These are phyloP conservation scores for Neoseiulus cucumeris DNA, from an alignment of 1,140 invertebrate genomes.

Conservation along the genomic window DNA sequence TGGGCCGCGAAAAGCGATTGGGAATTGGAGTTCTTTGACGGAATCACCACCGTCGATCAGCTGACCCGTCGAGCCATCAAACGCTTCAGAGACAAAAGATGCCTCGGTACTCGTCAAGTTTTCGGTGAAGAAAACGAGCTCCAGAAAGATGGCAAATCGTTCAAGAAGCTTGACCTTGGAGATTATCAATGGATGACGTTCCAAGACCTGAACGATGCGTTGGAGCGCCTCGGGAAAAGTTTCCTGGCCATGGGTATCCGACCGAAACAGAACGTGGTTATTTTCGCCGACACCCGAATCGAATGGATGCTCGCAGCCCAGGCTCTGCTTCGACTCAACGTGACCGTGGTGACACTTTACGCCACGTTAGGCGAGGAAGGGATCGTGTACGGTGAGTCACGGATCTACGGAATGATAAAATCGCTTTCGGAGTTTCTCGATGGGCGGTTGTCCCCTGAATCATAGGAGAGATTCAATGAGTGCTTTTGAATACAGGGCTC, in stretches of 20 bases:
- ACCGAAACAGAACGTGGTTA: slow-evolving; percentile 51
- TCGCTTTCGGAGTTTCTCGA: too few species aligned
- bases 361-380: slow-evolving; percentile 87
- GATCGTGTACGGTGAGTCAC: slow-evolving; percentile 49
- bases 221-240: neutral
- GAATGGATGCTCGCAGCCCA: slow-evolving; percentile 85
- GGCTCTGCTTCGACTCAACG: slow-evolving; percentile 19
- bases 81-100: neutral
- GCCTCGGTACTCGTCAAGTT: neutral
- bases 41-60: slow-evolving; percentile 2
- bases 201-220: neutral
- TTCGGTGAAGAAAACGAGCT: slow-evolving; percentile 75
- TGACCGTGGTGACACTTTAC: slow-evolving; percentile 76
- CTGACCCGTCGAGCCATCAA: neutral
- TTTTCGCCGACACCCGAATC: slow-evolving; percentile 86
- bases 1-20: neutral
- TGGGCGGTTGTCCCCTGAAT: too few species aligned
- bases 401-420: too few species aligned
- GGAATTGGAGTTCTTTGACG: neutral
- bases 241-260: slow-evolving; percentile 38
- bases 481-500: slow-evolving; percentile 29
- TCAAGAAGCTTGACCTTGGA: slow-evolving; percentile 50
- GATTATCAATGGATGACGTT: neutral
- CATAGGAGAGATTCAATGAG: too few species aligned
- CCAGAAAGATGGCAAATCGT: slow-evolving; percentile 76